phyloP scores from a whole-genome alignment of 2,113 vertebrate species.

The Eubucco bourcierii region DNA sequence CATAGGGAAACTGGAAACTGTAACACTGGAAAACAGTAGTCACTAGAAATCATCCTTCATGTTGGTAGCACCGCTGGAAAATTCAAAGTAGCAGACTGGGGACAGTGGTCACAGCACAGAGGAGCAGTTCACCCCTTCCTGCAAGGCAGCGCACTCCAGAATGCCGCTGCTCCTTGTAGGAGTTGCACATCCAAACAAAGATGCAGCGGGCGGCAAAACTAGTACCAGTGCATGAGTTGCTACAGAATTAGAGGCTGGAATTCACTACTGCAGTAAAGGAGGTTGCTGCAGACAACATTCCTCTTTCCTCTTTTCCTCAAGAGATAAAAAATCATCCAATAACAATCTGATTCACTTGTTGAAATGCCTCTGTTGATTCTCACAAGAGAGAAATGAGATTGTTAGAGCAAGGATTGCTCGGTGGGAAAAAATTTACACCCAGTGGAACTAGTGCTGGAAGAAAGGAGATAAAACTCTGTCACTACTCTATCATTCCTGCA shows the following conservation, averaged over 20 bases:
- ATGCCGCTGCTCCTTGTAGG: background rate
- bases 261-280: background rate
- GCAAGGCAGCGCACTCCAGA: background rate
- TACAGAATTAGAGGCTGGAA: background rate
- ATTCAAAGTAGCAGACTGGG: background rate
- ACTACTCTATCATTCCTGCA: background rate
- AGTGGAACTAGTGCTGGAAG: background rate
- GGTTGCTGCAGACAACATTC: background rate
- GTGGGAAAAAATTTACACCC: background rate
- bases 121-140: background rate
- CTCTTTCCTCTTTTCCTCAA: background rate
- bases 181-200: background rate
- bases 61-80: background rate
- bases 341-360: background rate
- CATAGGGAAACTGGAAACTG: background rate
- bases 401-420: background rate
- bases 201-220: background rate
- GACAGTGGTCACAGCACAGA: rapidly evolving
- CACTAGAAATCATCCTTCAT: background rate
- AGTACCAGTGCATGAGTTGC: background rate
- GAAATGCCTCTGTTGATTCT: background rate
- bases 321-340: background rate
- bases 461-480: background rate
- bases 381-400: background rate
- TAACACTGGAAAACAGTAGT: background rate